These are phyloP conservation scores for Eubucco bourcierii DNA, from an alignment of 2,113 vertebrate species.

Conservation along the genomic window DNA sequence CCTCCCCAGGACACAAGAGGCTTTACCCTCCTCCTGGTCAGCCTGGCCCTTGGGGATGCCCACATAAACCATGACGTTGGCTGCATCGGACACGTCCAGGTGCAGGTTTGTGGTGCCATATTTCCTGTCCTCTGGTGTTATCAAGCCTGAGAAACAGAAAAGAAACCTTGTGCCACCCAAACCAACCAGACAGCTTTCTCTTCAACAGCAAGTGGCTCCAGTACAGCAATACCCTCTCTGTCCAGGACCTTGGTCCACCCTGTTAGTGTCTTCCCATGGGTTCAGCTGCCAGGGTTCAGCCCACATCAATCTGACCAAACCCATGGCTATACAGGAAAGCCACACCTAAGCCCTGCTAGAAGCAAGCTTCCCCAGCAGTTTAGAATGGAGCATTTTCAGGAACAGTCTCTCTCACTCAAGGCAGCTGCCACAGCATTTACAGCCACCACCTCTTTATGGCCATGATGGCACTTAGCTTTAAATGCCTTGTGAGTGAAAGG, in stretches of 20 bases:
- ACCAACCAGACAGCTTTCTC: background rate
- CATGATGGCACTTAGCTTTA: background rate
- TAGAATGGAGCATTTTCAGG: background rate
- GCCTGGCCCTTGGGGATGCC: slow-evolving; percentile 80
- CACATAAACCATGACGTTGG: slow-evolving; percentile 84
- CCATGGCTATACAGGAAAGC: background rate
- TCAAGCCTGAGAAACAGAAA: slow-evolving; percentile 68
- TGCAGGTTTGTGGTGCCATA: slow-evolving; percentile 83
- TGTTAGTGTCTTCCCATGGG: background rate
- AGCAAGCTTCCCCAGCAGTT: background rate
- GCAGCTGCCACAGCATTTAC: background rate
- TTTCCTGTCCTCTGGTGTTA: slow-evolving; percentile 82
- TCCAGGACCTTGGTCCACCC: background rate
- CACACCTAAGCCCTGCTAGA: background rate
- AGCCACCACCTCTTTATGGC: background rate
- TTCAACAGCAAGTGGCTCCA: background rate
- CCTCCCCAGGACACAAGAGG: background rate
- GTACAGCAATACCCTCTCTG: background rate
- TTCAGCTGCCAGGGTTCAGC: background rate
- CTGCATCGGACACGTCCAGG: slow-evolving; percentile 81
- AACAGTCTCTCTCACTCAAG: background rate
- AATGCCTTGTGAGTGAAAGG: background rate
- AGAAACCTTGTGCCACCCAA: background rate
- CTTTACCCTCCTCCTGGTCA: slow-evolving; percentile 79
- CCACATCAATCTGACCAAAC: background rate